Base-by-base conservation (phyloP, 2,888 invertebrate species). In the Pachydiplax longipennis region DNA sequence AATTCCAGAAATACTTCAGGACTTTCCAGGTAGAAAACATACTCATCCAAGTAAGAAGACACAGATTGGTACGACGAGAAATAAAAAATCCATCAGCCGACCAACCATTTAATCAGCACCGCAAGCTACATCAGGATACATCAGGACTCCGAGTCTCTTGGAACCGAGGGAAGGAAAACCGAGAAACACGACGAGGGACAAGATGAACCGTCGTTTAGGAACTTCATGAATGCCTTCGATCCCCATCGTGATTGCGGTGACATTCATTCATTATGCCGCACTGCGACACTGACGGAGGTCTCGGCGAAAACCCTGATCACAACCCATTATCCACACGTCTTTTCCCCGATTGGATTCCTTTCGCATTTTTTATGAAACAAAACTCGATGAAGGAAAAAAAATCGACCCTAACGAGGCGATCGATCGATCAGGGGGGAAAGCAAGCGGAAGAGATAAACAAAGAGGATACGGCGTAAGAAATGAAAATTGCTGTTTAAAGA, bases 351-450 rank as follows among this genome's bases (percentile, higher is more conserved):
- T 31, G 13, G 73, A 73, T 73, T 25, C 31, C 73, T 73, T 73
- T 73, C 8, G 31, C 22, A 18, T 53, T 53, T 73, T 73, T 25
- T 13, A 73, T 10, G 44, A 44, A 44, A 65, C 22, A 65, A 65
- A 65, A 73, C 73, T 12, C 25, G 73, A 73, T 65, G 1, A 65
- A 65, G 0, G 65, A 25, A 35, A 65, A 61, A 87, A 35, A 87
- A 37, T 37, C 61, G 22, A 61, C 48, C 3, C 37, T 58, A 65
- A 61, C n/a, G 37, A 65, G 31, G 12, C 22, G 13, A 61, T 65
- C 87, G 87, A 87, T 87, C 87, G 87, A 87, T 87, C 87, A 65
- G 35, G 25, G 37, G n/a, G 22, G 87, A 87, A 87, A 65, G 61
- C 87, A 65, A 37, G 87, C 61, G 61, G 58, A 87, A 61, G n/a